Conservation (phyloP, 2,888 invertebrate species). For the Trichogramma evanescens region DNA sequence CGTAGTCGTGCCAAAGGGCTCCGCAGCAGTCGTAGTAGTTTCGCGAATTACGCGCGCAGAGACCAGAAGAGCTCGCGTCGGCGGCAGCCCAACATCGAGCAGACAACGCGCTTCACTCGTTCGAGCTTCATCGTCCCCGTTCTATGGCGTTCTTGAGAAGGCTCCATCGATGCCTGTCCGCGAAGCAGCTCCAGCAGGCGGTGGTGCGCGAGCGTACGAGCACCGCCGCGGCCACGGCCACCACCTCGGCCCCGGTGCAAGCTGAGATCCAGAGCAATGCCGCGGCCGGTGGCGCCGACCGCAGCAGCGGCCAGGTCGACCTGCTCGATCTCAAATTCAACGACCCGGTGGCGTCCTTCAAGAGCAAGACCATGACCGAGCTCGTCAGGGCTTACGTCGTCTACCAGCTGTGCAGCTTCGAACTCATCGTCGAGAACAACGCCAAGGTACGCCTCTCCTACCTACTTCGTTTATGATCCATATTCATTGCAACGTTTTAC, state of each 20-base stretch:
- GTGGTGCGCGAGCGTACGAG: constrained; percentile 38
- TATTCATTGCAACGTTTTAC: too few relatives aligned
- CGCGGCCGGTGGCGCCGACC: constrained; percentile 18
- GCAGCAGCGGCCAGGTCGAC: constrained; percentile 49
- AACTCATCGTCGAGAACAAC: constrained; percentile 85
- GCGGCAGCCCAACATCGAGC: too few relatives aligned
- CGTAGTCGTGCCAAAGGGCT: too few relatives aligned
- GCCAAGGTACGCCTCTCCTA: constrained; percentile 65
- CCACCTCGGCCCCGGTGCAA: constrained; percentile 26
- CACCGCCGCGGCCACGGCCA: constrained; percentile 32
- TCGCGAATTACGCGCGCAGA: too few relatives aligned
- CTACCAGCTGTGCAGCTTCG: constrained; percentile 82
- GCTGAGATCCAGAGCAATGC: constrained; percentile 26
- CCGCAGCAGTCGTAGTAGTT: too few relatives aligned
- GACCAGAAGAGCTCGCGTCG: too few relatives aligned
- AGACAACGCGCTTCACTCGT: too few relatives aligned
- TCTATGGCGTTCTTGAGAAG: constrained; percentile 21
- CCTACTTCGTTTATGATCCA: too few relatives aligned
- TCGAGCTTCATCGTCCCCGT: neutral
- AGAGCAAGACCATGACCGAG: constrained; percentile 91
- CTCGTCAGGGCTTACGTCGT: constrained; percentile 84
- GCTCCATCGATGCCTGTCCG: constrained; percentile 1
- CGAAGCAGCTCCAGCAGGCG: constrained; percentile 21
- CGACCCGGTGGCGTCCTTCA: constrained; percentile 85
- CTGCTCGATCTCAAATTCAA: constrained; percentile 79